Conservation (phyloP, 1,140 invertebrate species). For the Bilobella aurantiaca region DNA sequence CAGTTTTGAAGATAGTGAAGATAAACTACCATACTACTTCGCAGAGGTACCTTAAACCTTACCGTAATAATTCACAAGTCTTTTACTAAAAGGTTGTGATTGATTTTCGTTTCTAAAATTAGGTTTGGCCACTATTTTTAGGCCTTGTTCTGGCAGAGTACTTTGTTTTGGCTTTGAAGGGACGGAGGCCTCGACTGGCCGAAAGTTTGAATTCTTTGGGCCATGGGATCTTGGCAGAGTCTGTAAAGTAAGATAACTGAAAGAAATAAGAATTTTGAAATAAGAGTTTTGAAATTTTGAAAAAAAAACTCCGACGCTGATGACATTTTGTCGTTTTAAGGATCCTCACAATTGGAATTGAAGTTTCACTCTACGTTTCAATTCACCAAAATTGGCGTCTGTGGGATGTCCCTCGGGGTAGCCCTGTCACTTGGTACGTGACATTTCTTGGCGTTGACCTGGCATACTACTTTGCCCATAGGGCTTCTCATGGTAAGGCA, state of each 20-base stretch:
- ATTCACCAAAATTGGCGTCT: slow-evolving; percentile 40
- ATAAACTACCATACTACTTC: not conserved
- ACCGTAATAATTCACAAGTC: not conserved
- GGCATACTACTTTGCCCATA: slow-evolving; percentile 50
- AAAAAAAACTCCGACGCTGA: slow-evolving; percentile 24
- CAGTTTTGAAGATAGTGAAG: not conserved
- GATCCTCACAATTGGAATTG: slow-evolving; percentile 29
- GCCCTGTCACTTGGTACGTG: slow-evolving; percentile 43
- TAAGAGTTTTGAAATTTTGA: slow-evolving; percentile 30
- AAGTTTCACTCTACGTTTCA: slow-evolving; percentile 33
- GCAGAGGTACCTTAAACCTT: not conserved
- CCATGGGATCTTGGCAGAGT: slow-evolving; percentile 22
- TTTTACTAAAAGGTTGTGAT: not conserved
- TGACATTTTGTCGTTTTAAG: slow-evolving; percentile 22
- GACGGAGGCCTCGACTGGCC: slow-evolving; percentile 40
- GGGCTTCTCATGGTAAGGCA: slow-evolving; percentile 39
- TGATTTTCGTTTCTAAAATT: not conserved
- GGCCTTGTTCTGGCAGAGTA: slow-evolving; percentile 61
- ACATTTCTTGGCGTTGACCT: slow-evolving; percentile 45
- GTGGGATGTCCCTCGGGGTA: slow-evolving; percentile 43
- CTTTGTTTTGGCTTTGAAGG: slow-evolving; percentile 53
- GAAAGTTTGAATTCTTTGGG: slow-evolving; percentile 24
- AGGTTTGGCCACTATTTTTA: slow-evolving; percentile 68
- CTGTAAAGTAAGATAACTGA: slow-evolving; percentile 18
- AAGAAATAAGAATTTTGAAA: not conserved